A percentile compares a stretch with the other conserved stretches of the same genome.
phyloP scores from a whole-genome alignment of 2,113 vertebrate species.

The Odontesthes bonariensis region DNA sequence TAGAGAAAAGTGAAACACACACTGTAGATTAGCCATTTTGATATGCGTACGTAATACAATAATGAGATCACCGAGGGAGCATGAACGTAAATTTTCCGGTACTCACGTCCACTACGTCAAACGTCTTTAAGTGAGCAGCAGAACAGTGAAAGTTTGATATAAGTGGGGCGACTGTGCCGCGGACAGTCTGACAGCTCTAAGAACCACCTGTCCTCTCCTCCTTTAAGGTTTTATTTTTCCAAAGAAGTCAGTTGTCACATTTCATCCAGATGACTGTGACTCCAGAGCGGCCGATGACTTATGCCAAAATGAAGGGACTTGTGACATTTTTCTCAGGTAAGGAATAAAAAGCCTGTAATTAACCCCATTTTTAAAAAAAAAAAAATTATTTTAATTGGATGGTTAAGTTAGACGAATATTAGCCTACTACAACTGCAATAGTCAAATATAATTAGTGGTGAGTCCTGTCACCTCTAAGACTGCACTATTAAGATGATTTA shows the following conservation, averaged over 20 bases:
- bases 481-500: neutral
- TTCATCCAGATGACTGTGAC: constrained; percentile 69
- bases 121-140: constrained; percentile 9
- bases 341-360: neutral
- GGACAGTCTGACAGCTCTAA: neutral
- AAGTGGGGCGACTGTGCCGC: neutral
- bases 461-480: neutral
- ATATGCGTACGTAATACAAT: neutral
- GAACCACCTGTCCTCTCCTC: neutral
- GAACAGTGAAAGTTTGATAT: neutral
- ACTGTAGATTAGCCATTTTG: neutral
- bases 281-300: constrained; percentile 67
- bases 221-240: neutral
- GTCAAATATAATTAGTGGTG: neutral
- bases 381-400: no score
- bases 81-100: constrained; percentile 38
- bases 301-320: constrained; percentile 79
- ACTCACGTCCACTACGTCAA: constrained; percentile 8
- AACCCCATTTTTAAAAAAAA: no score
- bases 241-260: neutral
- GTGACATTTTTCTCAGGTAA: constrained; percentile 81
- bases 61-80: constrained; percentile 6
- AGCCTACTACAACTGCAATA: no score
- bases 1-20: neutral
- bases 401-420: no score